Conservation (phyloP, 64 coral and sea anemone species). For the Actinia equina region DNA sequence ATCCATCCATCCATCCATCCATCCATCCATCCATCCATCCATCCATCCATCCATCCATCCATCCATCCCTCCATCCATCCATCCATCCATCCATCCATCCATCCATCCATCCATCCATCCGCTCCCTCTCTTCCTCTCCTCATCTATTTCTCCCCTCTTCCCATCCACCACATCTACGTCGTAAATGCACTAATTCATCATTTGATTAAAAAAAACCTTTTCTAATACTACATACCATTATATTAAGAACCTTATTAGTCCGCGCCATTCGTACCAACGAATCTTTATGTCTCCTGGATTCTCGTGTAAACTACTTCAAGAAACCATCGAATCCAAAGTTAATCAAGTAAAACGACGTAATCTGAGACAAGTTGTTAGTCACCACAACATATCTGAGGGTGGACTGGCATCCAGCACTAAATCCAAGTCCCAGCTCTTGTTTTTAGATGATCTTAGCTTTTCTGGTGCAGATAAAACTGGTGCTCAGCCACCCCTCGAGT, state of each 20-base stretch:
- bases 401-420: constrained; percentile 18
- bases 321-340: constrained; percentile 87
- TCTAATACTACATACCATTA: not conserved
- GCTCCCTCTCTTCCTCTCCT: too few relatives aligned
- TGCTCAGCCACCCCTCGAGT: constrained; percentile 82
- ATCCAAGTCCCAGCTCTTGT: constrained; percentile 53
- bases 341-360: constrained; percentile 57
- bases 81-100: too few relatives aligned
- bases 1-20: too few relatives aligned
- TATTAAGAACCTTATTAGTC: constrained; percentile 68
- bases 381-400: not conserved
- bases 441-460: constrained; percentile 85
- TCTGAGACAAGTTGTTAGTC: constrained; percentile 41
- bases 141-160: too few relatives aligned
- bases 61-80: too few relatives aligned
- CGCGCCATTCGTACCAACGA: constrained; percentile 61
- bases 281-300: constrained; percentile 74
- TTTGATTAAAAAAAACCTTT: too few relatives aligned
- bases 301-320: constrained; percentile 71
- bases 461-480: constrained; percentile 58
- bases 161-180: too few relatives aligned
- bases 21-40: too few relatives aligned
- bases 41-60: too few relatives aligned
- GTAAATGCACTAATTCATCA: too few relatives aligned
- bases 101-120: too few relatives aligned